Evolutionary conservation across 1,140 invertebrate species (phyloP).

Genomic region (Leptinotarsa lineolata): DNA sequence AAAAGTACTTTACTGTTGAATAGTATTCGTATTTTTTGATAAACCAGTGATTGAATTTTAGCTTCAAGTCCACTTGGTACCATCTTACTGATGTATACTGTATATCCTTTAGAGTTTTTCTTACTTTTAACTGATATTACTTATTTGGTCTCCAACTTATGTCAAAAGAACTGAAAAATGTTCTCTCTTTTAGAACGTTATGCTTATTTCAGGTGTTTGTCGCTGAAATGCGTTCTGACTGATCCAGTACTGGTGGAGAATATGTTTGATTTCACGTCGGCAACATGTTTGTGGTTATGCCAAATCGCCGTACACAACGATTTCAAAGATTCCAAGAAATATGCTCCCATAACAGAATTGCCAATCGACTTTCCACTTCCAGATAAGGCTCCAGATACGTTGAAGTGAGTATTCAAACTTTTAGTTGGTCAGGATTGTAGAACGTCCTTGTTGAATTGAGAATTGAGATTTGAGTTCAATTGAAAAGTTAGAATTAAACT

Average conservation of each 20-base stretch:
- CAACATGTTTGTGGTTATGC: conserved; percentile 82
- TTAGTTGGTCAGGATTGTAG: neutral
- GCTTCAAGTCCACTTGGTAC: too few relatives aligned
- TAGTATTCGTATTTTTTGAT: too few relatives aligned
- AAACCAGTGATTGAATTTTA: too few relatives aligned
- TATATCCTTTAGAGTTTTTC: too few relatives aligned
- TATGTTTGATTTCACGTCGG: conserved; percentile 76
- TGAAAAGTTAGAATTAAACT: too few relatives aligned
- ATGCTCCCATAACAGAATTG: conserved; percentile 62
- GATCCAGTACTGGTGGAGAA: conserved; percentile 71
- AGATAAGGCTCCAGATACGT: conserved; percentile 63
- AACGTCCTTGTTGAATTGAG: too few relatives aligned
- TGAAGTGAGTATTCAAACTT: conserved; percentile 59
- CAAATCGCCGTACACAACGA: conserved; percentile 68
- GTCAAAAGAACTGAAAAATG: too few relatives aligned
- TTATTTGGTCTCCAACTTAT: neutral
- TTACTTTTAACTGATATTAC: neutral
- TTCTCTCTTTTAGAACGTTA: neutral
- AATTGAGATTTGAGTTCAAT: too few relatives aligned
- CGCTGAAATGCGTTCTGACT: conserved; percentile 72
- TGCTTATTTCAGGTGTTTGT: conserved; percentile 62
- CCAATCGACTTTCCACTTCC: conserved; percentile 70
- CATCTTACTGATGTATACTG: too few relatives aligned
- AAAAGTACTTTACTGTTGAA: too few relatives aligned
- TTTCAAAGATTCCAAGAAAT: conserved; percentile 53